Base-by-base conservation (phyloP, 2,113 vertebrate species). In the Antennarius striatus region DNA sequence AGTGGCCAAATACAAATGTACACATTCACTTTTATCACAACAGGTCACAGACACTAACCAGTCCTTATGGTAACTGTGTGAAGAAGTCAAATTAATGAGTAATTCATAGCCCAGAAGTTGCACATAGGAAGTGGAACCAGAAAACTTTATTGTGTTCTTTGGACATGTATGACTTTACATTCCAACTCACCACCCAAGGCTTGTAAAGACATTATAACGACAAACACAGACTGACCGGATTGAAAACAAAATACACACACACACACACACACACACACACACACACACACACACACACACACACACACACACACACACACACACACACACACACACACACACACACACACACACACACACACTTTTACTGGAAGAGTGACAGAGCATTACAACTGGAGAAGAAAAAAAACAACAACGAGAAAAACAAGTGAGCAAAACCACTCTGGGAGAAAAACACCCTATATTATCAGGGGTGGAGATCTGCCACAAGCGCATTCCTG, bases 401-500 rank as follows among this genome's bases (percentile, higher is more conserved):
- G 32, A 36, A 80, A 57, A 74, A 36, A 80, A 57, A 74, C 68
- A 50, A 77, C 12, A 56, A 10, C 68, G 71, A 84, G 79, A 88
- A 89, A 86, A 91, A 88, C 86, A 90, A 88, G 84, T 82, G 77
- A 82, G 80, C 74, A 86, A 83, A 91, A 90, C 86, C 82, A 77
- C 85, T 89, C 77, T 49, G 83, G 81, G 80, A 77, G 68, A 84
- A 86, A 88, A 84, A 85, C 81, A 86, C 81, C 84, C 72, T 79
- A 80, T 77, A 90, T 87, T 89, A 90, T 92, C 88, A 88, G 79
- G 83, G 82, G 75, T 79, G 82, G 86, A 86, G 84, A 90, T 91
- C 86, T 85, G 87, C 88, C 88, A 86, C 86, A 85, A 79, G 74
- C 68, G 74, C 82, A 91, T 90, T 91, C 88, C 89, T 90, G 63